Conservation (phyloP, 2,113 vertebrate species). For the Corythoichthys haematopterus region DNA sequence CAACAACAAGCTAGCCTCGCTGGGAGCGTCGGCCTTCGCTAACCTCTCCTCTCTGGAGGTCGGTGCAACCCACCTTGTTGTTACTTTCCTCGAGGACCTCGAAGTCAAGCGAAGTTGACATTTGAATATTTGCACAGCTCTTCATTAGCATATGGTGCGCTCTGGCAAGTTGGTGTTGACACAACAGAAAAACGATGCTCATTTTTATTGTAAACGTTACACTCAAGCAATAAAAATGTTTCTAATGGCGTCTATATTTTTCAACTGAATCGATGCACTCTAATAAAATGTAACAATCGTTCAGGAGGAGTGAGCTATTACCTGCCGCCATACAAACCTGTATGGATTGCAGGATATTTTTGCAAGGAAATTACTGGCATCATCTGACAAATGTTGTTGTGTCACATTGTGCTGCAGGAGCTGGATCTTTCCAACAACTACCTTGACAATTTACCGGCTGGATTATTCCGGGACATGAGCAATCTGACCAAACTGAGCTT, state of each 20-base stretch:
- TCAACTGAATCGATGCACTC: background rate
- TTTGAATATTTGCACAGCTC: background rate
- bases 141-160: background rate
- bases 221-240: too few relatives aligned
- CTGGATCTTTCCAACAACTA: slow-evolving; percentile 98
- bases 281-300: background rate
- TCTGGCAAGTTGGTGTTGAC: slow-evolving; percentile 5
- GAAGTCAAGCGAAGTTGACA: slow-evolving; percentile 20
- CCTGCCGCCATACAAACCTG: background rate
- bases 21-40: slow-evolving; percentile 81
- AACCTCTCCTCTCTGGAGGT: slow-evolving; percentile 88
- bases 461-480: slow-evolving; percentile 82
- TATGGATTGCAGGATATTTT: background rate
- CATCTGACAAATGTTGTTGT: background rate
- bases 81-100: slow-evolving; percentile 2
- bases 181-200: background rate
- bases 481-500: slow-evolving; percentile 88
- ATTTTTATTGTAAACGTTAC: background rate
- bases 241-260: background rate
- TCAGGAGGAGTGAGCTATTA: background rate
- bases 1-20: slow-evolving; percentile 87
- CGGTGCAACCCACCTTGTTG: slow-evolving; percentile 8
- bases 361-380: background rate
- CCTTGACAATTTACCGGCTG: slow-evolving; percentile 86
- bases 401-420: slow-evolving; percentile 39